Percentiles rank a stretch among this genome's conserved stretches.
These are phyloP conservation scores for Notoglanidium macrostoma DNA, from an alignment of 2,797 vertebrate genomes.

Conservation along the genomic window DNA sequence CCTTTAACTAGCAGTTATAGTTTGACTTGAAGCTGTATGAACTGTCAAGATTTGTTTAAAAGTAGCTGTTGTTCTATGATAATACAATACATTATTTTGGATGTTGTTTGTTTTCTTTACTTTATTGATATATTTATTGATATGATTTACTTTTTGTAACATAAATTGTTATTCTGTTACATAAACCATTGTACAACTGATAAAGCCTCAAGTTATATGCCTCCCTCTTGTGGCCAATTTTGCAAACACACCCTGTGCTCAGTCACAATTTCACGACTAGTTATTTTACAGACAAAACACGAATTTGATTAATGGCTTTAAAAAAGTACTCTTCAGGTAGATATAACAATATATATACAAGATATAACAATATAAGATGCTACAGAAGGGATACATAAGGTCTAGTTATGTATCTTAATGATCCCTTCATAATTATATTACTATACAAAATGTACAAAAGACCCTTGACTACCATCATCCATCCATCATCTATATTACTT, in stretches of 20 bases:
- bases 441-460: neutral
- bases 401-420: neutral
- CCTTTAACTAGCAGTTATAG: neutral
- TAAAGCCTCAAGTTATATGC: neutral
- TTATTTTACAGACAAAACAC: neutral
- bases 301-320: neutral
- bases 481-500: too few relatives aligned
- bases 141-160: too few relatives aligned
- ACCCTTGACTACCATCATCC: neutral
- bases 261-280: neutral
- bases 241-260: neutral
- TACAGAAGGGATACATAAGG: neutral
- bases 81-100: neutral
- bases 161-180: neutral
- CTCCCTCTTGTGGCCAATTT: slow-evolving; percentile 50
- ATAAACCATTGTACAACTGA: neutral
- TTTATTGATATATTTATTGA: neutral
- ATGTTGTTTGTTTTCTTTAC: neutral
- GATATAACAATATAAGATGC: neutral
- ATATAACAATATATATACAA: neutral
- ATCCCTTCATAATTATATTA: neutral
- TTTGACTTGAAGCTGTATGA: neutral
- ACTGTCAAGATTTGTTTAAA: neutral
- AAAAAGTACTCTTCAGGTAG: neutral
- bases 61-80: neutral